phyloP scores from a whole-genome alignment of 1,140 invertebrate species.

The Euglossa dilemma region DNA sequence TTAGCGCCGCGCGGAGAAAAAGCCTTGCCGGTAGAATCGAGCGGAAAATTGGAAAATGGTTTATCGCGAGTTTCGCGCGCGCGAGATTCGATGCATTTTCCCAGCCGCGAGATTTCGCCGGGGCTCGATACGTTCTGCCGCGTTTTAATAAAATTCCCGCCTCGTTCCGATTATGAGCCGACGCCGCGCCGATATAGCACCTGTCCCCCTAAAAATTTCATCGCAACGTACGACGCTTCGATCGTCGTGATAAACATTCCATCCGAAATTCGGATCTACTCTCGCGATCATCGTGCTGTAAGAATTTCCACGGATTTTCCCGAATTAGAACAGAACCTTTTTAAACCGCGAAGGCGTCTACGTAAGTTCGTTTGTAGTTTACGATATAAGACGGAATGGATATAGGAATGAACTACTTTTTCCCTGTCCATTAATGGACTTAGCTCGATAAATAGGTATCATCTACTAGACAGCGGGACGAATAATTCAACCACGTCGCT shows the following conservation, averaged over 20 bases:
- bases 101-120: constrained; percentile 4
- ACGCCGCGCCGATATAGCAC: not conserved
- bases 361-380: no score
- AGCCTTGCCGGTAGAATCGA: constrained; percentile 26
- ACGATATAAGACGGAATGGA: no score
- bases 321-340: no score
- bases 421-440: no score
- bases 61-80: constrained; percentile 34
- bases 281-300: no score
- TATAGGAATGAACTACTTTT: no score
- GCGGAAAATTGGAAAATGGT: constrained; percentile 50
- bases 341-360: no score
- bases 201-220: not conserved
- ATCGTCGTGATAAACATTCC: not conserved
- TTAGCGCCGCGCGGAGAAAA: not conserved
- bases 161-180: constrained; percentile 10
- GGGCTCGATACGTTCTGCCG: constrained; percentile 1
- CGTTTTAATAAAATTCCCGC: constrained; percentile 23
- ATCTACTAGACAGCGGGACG: no score
- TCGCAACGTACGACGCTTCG: not conserved
- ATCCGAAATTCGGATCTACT: no score
- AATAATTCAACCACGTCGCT: no score
- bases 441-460: no score
- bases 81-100: constrained; percentile 31
- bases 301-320: no score